Evolutionary conservation across 53 echinoderm and acorn worm genomes (phyloP), one percentile per base, ranked within the genome.

Genomic region (Antedon mediterranea): DNA sequence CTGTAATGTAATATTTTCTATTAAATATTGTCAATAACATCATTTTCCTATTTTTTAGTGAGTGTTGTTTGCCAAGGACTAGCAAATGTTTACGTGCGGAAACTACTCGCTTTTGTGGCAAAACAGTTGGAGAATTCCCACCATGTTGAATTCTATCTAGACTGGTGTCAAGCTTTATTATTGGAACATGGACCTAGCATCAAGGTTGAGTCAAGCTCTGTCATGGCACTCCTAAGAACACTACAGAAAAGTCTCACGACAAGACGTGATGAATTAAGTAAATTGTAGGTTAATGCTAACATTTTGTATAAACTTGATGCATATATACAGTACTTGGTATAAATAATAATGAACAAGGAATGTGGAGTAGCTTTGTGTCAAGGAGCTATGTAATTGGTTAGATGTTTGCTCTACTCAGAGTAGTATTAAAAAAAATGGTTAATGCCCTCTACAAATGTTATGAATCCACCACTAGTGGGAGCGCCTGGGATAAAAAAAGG

Each of bases 281-380:
- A 84, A 84, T 70, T 95, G 97, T 92, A 84, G 84, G 92, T 89
- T n/a, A n/a, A n/a, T n/a, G n/a, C n/a, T n/a, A n/a, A n/a, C n/a
- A n/a, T n/a, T n/a, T n/a, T n/a, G n/a, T n/a, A n/a, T n/a, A n/a
- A n/a, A n/a, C n/a, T n/a, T n/a, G n/a, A n/a, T n/a, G n/a, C n/a
- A n/a, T n/a, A n/a, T n/a, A n/a, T n/a, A n/a, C n/a, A n/a, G n/a
- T n/a, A n/a, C n/a, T n/a, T n/a, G n/a, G n/a, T n/a, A n/a, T n/a
- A n/a, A n/a, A n/a, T n/a, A n/a, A n/a, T n/a, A n/a, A n/a, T n/a
- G n/a, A n/a, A n/a, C n/a, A n/a, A n/a, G n/a, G n/a, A n/a, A n/a
- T n/a, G n/a, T n/a, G n/a, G n/a, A n/a, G n/a, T n/a, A n/a, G n/a
- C n/a, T n/a, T n/a, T n/a, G n/a, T n/a, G n/a, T n/a, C n/a, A n/a